Percentiles rank a stretch among this genome's conserved stretches.
phyloP scores from a whole-genome alignment of 2,113 vertebrate species.

The Corythaixoides concolor region DNA sequence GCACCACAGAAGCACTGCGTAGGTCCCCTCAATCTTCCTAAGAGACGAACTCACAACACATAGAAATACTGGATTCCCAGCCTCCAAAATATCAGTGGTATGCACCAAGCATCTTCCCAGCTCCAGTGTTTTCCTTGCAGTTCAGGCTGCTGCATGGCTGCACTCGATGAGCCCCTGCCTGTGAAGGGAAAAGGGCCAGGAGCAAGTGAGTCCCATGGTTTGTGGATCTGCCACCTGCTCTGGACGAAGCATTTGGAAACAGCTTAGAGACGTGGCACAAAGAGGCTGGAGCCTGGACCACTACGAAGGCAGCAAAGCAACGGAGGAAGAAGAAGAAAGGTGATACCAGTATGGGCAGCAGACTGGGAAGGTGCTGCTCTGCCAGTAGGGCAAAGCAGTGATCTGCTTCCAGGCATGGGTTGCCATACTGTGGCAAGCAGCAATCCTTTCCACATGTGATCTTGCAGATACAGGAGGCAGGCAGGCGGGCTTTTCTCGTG shows the following conservation, averaged over 20 bases:
- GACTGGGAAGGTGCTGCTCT: not conserved
- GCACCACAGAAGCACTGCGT: not conserved
- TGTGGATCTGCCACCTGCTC: not conserved
- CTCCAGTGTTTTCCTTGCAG: not conserved
- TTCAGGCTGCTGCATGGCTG: not conserved
- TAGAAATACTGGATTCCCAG: not conserved
- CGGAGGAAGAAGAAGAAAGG: not conserved
- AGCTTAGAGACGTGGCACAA: not conserved
- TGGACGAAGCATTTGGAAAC: not conserved
- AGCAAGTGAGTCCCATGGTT: not conserved
- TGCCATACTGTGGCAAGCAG: not conserved
- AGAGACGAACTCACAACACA: rapidly evolving
- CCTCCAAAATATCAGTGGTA: not conserved
- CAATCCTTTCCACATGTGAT: not conserved
- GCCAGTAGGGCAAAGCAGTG: not conserved
- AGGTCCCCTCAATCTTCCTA: not conserved
- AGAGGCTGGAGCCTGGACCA: not conserved
- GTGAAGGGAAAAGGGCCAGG: rapidly evolving
- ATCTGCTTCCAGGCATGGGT: not conserved
- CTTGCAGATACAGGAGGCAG: not conserved
- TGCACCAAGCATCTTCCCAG: not conserved
- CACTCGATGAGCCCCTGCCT: not conserved
- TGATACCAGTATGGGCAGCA: not conserved
- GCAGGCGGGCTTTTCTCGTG: not conserved
- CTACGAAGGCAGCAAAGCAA: not conserved